Evolutionary conservation across 2,888 invertebrate species (phyloP), one percentile per base, ranked within the genome.

Genomic region (Tolmerus cingulatus): DNA sequence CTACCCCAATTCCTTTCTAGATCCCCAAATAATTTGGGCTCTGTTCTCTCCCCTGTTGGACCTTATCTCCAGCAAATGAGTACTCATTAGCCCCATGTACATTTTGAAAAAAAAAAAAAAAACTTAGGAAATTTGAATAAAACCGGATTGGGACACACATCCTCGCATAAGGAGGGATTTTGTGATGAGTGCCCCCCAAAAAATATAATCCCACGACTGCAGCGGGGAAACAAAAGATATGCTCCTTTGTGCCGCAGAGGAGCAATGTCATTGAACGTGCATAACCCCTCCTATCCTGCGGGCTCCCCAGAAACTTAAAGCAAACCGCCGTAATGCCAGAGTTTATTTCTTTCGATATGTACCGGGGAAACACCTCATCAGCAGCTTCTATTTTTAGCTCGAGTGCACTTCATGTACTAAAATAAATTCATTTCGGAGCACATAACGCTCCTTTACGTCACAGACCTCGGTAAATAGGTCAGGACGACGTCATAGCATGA

Each of bases 401-500:
- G 85, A 74, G 74, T 74, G 74, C 85, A 85, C 85, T 85, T 43
- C 85, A 74, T 74, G 19, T 85, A 74, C 82, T 37, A 57, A 82
- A 74, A 16, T 85, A 78, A 86, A 86, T 51, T 78, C 55, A 37
- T 51, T 27, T 37, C 57, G 23, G 23, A 77, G 51, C 55, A 86
- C 37, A 86, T 77, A 86, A 40, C 76, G 5, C 12, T 43, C 66
- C 12, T 66, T n/a, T 66, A 86, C 86, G 86, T 86, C 86, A 86
- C 86, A 78, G 37, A 57, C 55, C 66, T 9, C 19, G 12, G 66
- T 55, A 86, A 86, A 87, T 88, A 88, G 89, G 89, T 87, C 89
- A 89, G 51, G 66, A 88, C 87, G 88, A 89, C 89, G 89, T 89
- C 89, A 87, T 82, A 74, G 86, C 78, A 74, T 88, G 88, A 89